Evolutionary conservation across 1,140 invertebrate genomes (phyloP), one percentile per base, ranked within the genome.

Genomic region (Atta cephalotes): DNA sequence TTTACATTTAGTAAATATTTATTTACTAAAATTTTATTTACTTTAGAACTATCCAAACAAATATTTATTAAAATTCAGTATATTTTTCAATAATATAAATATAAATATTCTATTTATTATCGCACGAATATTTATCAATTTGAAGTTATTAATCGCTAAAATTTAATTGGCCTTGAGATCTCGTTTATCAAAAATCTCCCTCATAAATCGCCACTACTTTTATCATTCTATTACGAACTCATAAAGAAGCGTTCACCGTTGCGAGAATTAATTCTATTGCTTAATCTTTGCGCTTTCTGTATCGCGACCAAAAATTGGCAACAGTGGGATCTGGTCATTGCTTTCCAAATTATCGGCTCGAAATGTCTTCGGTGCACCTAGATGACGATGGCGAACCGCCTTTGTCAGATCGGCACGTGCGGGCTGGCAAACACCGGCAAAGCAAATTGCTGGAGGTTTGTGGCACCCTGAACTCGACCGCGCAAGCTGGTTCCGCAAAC

Each of bases 371-470:
- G 25, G 58, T 14, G 74, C 56, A 60, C 58, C n/a, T 51, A 28
- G 60, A 60, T 21, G 31, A 56, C 51, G 80, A 58, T 6, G 49
- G 62, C 51, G 21, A 65, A 87, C 51, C 63, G 45, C 80, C 86
- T 76, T 85, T 87, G 80, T 85, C 35, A 62, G 70, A 58, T 84
- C 86, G 80, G 71, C 86, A 87, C 86, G 86, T 56, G 70, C 70
- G 58, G 7, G 31, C n/a, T 51, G 12, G 16, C 35, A 56, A 81
- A 56, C 66, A 66, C 21, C 25, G 31, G 21, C 76, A 81, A 76
- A 88, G 85, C 85, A 87, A 88, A 88, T 88, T 81, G 53, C 28
- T 53, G 45, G 21, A n/a, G n/a, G 68, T 87, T 88, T 71, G 72
- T 71, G 53, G 82, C 53, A 66, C 35, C 39, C 28, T 60, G 45